Base-by-base conservation (phyloP, 2,888 invertebrate species). In the Leptinotarsa peninsularis region DNA sequence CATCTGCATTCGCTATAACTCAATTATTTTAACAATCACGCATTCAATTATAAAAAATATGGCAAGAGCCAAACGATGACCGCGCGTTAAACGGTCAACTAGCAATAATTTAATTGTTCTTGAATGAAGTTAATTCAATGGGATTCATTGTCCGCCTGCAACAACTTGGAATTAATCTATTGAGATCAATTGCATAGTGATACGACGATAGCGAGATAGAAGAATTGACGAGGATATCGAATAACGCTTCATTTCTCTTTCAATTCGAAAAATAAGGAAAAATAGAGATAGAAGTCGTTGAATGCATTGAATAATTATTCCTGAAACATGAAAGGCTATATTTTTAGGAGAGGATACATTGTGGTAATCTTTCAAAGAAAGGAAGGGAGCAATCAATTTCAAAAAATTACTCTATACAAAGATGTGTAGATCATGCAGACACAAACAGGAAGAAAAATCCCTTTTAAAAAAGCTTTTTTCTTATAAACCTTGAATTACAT, bases 61-160 rank as follows among this genome's bases (percentile, higher is more conserved):
- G 69, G 74, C 78, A 78, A 79, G 74, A 76, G 69, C 66, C 72
- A 72, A 66, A 63, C 72, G 76, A 63, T 78, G 76, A 76, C 73
- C 76, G 72, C 75, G 71, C 75, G 76, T 78, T 79, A 78, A 76
- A 78, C 71, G 78, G 80, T 78, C 79, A 80, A 81, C 80, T 81
- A 80, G 79, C 78, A 77, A 78, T 81, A 81, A 81, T 81, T 80
- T 80, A 81, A 81, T 81, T 81, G 79, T 79, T 80, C 76, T 71
- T 74, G 68, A 76, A 81, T 79, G 78, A 67, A 76, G 73, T 81
- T 81, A 80, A 79, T 78, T 76, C 76, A 78, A 80, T 80, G 78
- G 78, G 74, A 78, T 74, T 77, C 78, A 78, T 75, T 77, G 80
- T 72, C 67, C 72, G 76, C 58, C 70, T 73, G 66, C 66, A 66